phyloP scores from a whole-genome alignment of 2,797 vertebrate genomes.

The Rhinogobio ventralis region DNA sequence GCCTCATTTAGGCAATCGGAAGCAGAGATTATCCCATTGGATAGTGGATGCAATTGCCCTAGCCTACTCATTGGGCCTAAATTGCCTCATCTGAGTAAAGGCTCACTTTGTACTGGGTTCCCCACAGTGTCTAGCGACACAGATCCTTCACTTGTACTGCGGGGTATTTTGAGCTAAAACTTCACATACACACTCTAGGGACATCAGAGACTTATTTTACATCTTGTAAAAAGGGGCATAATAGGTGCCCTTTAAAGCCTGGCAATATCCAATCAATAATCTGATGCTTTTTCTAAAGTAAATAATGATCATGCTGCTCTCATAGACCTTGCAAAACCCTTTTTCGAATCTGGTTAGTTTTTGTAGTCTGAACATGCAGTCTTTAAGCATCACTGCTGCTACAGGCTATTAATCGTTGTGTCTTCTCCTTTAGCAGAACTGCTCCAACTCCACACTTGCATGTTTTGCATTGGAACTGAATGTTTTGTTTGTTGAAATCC shows the following conservation, averaged over 20 bases:
- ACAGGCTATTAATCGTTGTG: constrained; percentile 7
- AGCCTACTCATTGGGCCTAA: no score
- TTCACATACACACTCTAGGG: no score
- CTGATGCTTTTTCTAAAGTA: neutral
- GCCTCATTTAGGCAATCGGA: no score
- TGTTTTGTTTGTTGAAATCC: constrained; percentile 64
- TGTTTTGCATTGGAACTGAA: constrained; percentile 67
- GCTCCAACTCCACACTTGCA: constrained; percentile 56
- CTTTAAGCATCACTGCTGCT: neutral
- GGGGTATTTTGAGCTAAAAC: no score
- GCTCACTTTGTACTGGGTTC: no score
- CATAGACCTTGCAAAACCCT: neutral
- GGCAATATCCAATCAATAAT: neutral
- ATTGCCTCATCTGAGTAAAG: no score
- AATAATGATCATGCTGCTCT: neutral
- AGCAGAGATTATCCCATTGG: no score
- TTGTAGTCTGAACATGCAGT: neutral
- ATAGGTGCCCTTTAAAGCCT: neutral
- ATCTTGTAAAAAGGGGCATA: no score
- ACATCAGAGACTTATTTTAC: no score
- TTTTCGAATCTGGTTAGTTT: neutral
- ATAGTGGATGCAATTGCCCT: no score
- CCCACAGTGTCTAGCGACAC: no score
- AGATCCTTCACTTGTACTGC: no score
- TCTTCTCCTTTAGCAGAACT: constrained; percentile 68